These are phyloP conservation scores for Argyresthia albistria DNA, from an alignment of 2,888 invertebrate species.

Conservation along the genomic window DNA sequence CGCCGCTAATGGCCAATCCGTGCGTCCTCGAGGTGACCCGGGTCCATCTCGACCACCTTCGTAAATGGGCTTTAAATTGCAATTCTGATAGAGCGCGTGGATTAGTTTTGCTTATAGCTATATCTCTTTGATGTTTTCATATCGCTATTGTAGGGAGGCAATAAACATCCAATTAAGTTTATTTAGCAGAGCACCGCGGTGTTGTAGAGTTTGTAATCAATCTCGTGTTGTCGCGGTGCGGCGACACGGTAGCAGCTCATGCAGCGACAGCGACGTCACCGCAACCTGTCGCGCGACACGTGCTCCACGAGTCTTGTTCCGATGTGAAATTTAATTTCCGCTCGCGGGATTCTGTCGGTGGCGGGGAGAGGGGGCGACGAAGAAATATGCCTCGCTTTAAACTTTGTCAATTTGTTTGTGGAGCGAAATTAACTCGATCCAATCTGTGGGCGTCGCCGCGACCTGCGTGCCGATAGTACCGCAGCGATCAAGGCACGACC, in stretches of 20 bases:
- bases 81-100: slow-evolving; percentile 56
- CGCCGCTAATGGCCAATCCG: slow-evolving; percentile 71
- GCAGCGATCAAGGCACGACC: slow-evolving; percentile 28
- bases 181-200: neutral
- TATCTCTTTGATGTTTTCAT: neutral
- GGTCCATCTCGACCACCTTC: slow-evolving; percentile 52
- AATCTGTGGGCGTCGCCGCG: slow-evolving; percentile 56
- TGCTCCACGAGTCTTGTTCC: slow-evolving; percentile 58
- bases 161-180: neutral
- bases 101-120: neutral
- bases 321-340: slow-evolving; percentile 74
- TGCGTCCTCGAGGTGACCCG: slow-evolving; percentile 66
- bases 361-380: slow-evolving; percentile 36
- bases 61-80: slow-evolving; percentile 71
- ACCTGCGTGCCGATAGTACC: slow-evolving; percentile 47
- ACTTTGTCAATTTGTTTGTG: slow-evolving; percentile 74
- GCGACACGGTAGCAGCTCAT: slow-evolving; percentile 23
- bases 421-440: slow-evolving; percentile 72
- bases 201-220: slow-evolving; percentile 29
- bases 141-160: neutral
- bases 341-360: slow-evolving; percentile 57
- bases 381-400: slow-evolving; percentile 71
- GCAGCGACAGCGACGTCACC: slow-evolving; percentile 18
- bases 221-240: slow-evolving; percentile 23
- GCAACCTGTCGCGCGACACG: slow-evolving; percentile 33